Evolutionary conservation across 1,140 invertebrate genomes (phyloP), one percentile per base, ranked within the genome.

Genomic region (Drosophila teissieri): DNA sequence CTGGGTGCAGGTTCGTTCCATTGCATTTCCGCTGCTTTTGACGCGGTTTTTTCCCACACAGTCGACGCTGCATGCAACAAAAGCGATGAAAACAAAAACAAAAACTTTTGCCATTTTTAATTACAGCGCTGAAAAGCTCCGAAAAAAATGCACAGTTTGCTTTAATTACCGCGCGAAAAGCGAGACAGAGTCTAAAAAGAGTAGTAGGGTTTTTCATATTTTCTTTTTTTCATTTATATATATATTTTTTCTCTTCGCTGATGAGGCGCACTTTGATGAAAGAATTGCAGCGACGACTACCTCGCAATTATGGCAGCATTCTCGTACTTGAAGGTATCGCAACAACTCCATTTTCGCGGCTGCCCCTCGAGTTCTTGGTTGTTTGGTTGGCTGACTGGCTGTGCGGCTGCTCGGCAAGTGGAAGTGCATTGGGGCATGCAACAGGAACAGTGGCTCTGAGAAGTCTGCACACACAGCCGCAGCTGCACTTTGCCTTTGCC

Each of bases 41-140:
- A 88, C 75, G 83, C 83, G 83, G 83, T 88, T 86, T 78, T 68
- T 78, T 61, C 45, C 62, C 53, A 61, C 68, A 72, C 73, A 80
- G 70, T 58, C 55, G 64, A 53, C 40, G 31, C 31, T 37, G 63
- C 69, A 40, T 45, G 53, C 37, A 65, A 72, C 56, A 73, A 69
- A 80, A 75, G 58, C 40, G 49, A 54, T 46, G 45, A 54, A 44
- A 65, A 60, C 51, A 68, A 77, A 57, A 77, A 80, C 73, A 83
- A 83, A 83, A 86, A 85, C 83, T 86, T 86, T 86, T 88, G 79
- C 79, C 73, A 83, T 86, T 86, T 86, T 86, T 86, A 86, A 86
- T 86, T 86, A 86, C 83, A 83, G 80, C 83, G 65, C 83, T 83
- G 79, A 86, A 86, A 86, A 86, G 82, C 82, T 78, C 83, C 83